Evolutionary conservation across 2,888 invertebrate species (phyloP).

Genomic region (Monochamus alternatus): DNA sequence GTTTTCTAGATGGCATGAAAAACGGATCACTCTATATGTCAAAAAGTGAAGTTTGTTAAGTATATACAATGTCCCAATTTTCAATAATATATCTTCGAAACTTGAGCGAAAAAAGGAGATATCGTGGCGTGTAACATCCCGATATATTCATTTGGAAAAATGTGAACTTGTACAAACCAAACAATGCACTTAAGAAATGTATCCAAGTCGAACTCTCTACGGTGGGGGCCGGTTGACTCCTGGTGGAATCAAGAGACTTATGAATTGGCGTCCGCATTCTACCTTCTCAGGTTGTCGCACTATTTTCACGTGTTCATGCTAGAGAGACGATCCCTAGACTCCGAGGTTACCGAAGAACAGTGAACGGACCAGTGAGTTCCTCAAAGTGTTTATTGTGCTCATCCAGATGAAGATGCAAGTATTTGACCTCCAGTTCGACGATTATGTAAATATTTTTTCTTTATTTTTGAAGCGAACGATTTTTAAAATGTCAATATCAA

Average conservation of each 20-base stretch:
- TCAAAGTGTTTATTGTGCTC: slow-evolving; percentile 28
- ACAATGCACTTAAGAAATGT: neutral
- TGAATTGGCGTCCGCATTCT: slow-evolving; percentile 55
- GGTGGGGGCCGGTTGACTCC: slow-evolving; percentile 31
- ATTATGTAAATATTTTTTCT: slow-evolving; percentile 63
- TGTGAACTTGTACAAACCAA: neutral
- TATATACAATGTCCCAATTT: too few species aligned
- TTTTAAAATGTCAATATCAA: too few species aligned
- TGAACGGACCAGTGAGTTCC: slow-evolving; percentile 23
- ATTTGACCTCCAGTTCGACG: slow-evolving; percentile 64
- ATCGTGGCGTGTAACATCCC: too few species aligned
- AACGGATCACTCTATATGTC: too few species aligned
- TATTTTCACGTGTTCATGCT: slow-evolving; percentile 19
- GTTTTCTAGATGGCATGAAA: too few species aligned
- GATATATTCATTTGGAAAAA: too few species aligned
- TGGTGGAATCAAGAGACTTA: slow-evolving; percentile 33
- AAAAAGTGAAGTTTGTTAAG: too few species aligned
- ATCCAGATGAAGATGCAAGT: slow-evolving; percentile 61
- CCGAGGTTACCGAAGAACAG: slow-evolving; percentile 6
- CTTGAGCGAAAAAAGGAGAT: too few species aligned
- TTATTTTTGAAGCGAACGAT: too few species aligned
- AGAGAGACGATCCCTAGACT: slow-evolving; percentile 9
- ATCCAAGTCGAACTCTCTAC: slow-evolving; percentile 1
- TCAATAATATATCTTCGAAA: too few species aligned
- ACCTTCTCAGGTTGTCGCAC: slow-evolving; percentile 35